A percentile compares a stretch with the other conserved stretches of the same genome.
Evolutionary conservation across 2,888 invertebrate genomes (phyloP).

Genomic region (Andrena dorsata): DNA sequence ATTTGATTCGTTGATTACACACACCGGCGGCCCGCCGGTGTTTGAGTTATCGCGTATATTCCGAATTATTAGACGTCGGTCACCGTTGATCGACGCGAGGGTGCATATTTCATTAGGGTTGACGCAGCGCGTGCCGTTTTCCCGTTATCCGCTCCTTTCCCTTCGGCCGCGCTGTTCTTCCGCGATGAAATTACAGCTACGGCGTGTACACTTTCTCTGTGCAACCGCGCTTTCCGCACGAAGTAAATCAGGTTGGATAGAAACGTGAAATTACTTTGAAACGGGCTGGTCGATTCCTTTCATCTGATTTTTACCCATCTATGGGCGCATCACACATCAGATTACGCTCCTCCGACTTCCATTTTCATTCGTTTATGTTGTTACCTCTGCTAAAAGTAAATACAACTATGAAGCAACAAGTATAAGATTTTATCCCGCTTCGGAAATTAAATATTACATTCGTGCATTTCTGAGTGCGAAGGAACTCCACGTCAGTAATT

Average conservation of each 20-base stretch:
- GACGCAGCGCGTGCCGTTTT: conserved; percentile 5
- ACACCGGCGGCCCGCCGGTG: conserved; percentile 28
- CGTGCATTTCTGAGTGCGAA: too few relatives aligned
- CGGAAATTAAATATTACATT: too few relatives aligned
- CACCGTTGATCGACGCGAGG: conserved; percentile 59
- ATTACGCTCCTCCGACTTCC: too few relatives aligned
- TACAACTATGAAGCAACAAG: too few relatives aligned
- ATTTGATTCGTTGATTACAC: conserved; percentile 66
- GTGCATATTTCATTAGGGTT: conserved; percentile 68
- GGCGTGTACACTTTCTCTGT: background rate
- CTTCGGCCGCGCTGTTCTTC: background rate
- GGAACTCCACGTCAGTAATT: too few relatives aligned
- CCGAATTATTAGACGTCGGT: conserved; percentile 54
- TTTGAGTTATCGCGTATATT: conserved; percentile 64
- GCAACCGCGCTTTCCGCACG: conserved; percentile 18
- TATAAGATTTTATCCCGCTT: too few relatives aligned
- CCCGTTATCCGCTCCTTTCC: background rate
- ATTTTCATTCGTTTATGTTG: too few relatives aligned
- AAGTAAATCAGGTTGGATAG: conserved; percentile 31
- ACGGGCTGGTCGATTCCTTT: conserved; percentile 1
- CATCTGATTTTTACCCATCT: background rate
- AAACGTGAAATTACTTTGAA: conserved; percentile 24
- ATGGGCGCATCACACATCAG: too few relatives aligned
- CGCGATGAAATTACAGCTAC: background rate
- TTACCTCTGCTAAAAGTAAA: too few relatives aligned